phyloP scores from a whole-genome alignment of 2,113 vertebrate genomes.

The Heterocephalus glaber region DNA sequence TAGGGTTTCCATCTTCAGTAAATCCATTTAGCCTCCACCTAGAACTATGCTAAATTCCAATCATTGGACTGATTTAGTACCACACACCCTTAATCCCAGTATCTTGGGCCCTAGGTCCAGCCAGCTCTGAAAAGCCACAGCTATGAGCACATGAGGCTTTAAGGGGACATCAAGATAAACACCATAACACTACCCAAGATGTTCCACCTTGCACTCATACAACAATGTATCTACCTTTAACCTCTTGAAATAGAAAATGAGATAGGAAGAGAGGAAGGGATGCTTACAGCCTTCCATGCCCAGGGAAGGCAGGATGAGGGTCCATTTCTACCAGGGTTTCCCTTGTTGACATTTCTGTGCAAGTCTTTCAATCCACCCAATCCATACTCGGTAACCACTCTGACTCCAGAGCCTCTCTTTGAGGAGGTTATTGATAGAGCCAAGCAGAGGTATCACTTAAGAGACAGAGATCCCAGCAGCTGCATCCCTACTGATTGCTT shows the following conservation, averaged over 20 bases:
- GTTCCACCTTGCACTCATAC: no score
- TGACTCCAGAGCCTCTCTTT: not conserved
- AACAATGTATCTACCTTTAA: not conserved
- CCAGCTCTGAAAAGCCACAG: not conserved
- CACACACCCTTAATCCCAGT: not conserved
- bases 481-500: not conserved
- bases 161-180: not conserved
- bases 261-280: no score
- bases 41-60: not conserved
- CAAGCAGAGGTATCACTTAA: not conserved
- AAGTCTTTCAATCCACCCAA: not conserved
- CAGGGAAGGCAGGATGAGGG: not conserved
- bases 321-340: not conserved
- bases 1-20: not conserved
- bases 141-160: not conserved
- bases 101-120: no score
- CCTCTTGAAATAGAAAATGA: not conserved
- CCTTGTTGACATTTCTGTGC: rapidly evolving
- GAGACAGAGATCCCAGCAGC: not conserved
- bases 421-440: not conserved
- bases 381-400: no score
- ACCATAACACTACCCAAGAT: no score
- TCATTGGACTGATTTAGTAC: not conserved
- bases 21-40: not conserved
- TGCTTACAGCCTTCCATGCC: not conserved